These are phyloP conservation scores for Ridgeia piscesae DNA, from an alignment of 1,140 invertebrate species.

Conservation along the genomic window DNA sequence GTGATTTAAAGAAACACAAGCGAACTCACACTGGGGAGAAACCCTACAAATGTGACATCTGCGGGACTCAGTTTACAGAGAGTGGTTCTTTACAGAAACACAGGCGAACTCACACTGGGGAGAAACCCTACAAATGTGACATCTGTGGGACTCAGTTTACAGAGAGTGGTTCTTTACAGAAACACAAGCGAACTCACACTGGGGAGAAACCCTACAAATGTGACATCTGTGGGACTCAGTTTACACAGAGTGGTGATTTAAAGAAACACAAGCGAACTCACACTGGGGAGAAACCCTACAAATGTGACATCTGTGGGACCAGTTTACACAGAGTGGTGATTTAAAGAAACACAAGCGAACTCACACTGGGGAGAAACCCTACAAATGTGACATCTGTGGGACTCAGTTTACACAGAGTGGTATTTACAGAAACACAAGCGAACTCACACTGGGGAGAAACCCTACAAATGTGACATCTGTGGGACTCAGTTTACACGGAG, in stretches of 20 bases:
- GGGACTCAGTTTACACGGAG: no score
- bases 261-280: slow-evolving; percentile 27
- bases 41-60: slow-evolving; percentile 68
- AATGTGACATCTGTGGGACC: slow-evolving; percentile 21
- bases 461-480: no score
- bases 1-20: slow-evolving; percentile 27
- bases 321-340: slow-evolving; percentile 80
- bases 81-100: no score
- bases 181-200: slow-evolving; percentile 66
- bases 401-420: no score
- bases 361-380: no score
- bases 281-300: slow-evolving; percentile 37
- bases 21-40: slow-evolving; percentile 38
- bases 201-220: slow-evolving; percentile 78
- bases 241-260: slow-evolving; percentile 21
- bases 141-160: slow-evolving; percentile 40
- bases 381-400: no score
- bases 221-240: slow-evolving; percentile 67
- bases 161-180: slow-evolving; percentile 77
- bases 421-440: no score
- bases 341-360: slow-evolving; percentile 71
- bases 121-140: no score
- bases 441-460: no score
- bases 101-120: no score
- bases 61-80: slow-evolving; percentile 77